These are phyloP conservation scores for Florisuga fusca DNA, from an alignment of 2,797 vertebrate genomes.

Conservation along the genomic window DNA sequence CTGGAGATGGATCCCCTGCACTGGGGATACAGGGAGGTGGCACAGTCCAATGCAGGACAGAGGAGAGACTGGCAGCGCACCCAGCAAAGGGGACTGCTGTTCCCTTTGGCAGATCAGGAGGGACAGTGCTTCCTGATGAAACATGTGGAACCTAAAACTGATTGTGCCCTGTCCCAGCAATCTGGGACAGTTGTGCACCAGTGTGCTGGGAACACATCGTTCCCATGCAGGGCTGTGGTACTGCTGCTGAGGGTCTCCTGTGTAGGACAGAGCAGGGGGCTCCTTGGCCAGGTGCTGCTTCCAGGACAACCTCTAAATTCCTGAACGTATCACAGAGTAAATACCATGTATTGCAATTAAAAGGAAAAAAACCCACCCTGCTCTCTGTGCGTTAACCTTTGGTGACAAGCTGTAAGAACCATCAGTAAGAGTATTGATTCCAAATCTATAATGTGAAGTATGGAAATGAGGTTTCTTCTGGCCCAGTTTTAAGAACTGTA, in stretches of 20 bases:
- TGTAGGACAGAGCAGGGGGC: not conserved
- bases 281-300: not conserved
- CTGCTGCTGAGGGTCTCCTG: not conserved
- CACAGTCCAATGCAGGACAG: not conserved
- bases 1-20: rapidly evolving
- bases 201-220: rapidly evolving
- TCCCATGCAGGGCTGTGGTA: rapidly evolving
- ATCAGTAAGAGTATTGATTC: not conserved
- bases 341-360: not conserved
- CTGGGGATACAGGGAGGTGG: not conserved
- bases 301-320: not conserved
- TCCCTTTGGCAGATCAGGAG: rapidly evolving
- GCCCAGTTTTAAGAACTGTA: not conserved
- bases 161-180: not conserved
- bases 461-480: not conserved
- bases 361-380: not conserved
- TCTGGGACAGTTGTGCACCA: not conserved
- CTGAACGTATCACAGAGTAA: not conserved
- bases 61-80: not conserved
- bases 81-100: not conserved
- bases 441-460: not conserved
- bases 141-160: not conserved
- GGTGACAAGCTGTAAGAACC: not conserved
- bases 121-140: not conserved
- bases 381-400: not conserved